Evolutionary conservation across 2,113 vertebrate genomes (phyloP), one percentile per base, ranked within the genome.

Genomic region (Tragelaphus imberbis): DNA sequence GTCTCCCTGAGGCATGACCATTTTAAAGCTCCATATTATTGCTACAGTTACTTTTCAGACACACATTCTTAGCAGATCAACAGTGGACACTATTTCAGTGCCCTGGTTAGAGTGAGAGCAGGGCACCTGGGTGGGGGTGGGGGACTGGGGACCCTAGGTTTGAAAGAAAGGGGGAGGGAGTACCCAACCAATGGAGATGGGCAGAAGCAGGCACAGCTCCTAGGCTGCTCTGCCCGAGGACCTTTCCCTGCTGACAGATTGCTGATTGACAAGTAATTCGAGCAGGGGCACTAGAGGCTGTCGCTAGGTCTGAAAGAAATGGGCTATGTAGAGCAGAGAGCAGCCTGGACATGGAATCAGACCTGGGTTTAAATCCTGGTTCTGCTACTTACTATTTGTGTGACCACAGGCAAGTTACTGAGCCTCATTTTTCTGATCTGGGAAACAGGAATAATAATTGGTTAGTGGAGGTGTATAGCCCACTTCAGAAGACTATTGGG

Each of bases 351-450:
- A 30, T 91, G 84, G 44, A 23, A 27, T 40, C 63, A 55, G 79
- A 51, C 53, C 56, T 90, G 91, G 49, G 33, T 86, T 63, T 82
- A 55, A 88, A 71, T 85, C 65, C 23, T 63, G 4, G 5, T 49
- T 59, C 28, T 92, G 55, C 47, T 17, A 13, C 71, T 94, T 90
- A 19, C 2, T 82, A 3, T 92, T 49, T 87, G 56, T 96, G 68
- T 80, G 58, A 68, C 49, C 1, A 28, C 13, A 2, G 51, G 30
- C 40, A 88, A 47, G 33, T 56, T 55, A n/a, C 77, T 11, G 88
- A 86, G 86, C 44, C 93, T 97, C 82, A 49, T 82, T 95, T 88
- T 96, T 81, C 81, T 80, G 80, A 71, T 91, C 56, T 94, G 84
- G 77, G 68, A 97, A 95, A 95, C 59, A 93, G 84, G 61, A 94